phyloP scores from a whole-genome alignment of 2,888 invertebrate species.

The Leptopilina drosophilae region DNA sequence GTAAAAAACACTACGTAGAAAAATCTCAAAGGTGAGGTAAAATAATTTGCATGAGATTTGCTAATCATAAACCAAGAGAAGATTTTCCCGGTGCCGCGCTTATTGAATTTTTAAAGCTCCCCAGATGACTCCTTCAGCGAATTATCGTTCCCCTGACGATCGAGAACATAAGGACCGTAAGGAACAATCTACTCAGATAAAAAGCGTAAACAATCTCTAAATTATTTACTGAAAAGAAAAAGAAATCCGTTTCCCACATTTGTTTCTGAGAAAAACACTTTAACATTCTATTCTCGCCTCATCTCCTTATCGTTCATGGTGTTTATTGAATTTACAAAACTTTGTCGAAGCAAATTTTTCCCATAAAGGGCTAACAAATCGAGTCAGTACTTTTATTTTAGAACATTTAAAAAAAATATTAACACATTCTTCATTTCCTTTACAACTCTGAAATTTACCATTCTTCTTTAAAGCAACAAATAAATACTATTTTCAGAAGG shows the following conservation, averaged over 20 bases:
- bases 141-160: slow-evolving; percentile 39
- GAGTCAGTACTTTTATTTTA: too few relatives aligned
- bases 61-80: slow-evolving; percentile 35
- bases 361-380: too few relatives aligned
- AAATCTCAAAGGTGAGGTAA: not conserved
- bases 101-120: slow-evolving; percentile 42
- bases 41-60: slow-evolving; percentile 30
- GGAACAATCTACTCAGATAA: slow-evolving; percentile 30
- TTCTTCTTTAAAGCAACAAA: too few relatives aligned
- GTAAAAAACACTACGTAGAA: not conserved
- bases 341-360: too few relatives aligned
- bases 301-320: too few relatives aligned
- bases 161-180: slow-evolving; percentile 36
- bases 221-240: slow-evolving; percentile 26
- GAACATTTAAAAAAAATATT: too few relatives aligned
- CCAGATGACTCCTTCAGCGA: slow-evolving; percentile 35
- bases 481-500: too few relatives aligned
- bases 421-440: too few relatives aligned
- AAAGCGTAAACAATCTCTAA: slow-evolving; percentile 40
- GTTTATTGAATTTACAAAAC: too few relatives aligned
- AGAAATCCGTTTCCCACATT: slow-evolving; percentile 8
- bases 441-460: too few relatives aligned
- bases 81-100: slow-evolving; percentile 28
- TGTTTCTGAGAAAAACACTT: too few relatives aligned
- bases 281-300: too few relatives aligned